phyloP scores from a whole-genome alignment of 2,113 vertebrate genomes.

The Corapipo altera region DNA sequence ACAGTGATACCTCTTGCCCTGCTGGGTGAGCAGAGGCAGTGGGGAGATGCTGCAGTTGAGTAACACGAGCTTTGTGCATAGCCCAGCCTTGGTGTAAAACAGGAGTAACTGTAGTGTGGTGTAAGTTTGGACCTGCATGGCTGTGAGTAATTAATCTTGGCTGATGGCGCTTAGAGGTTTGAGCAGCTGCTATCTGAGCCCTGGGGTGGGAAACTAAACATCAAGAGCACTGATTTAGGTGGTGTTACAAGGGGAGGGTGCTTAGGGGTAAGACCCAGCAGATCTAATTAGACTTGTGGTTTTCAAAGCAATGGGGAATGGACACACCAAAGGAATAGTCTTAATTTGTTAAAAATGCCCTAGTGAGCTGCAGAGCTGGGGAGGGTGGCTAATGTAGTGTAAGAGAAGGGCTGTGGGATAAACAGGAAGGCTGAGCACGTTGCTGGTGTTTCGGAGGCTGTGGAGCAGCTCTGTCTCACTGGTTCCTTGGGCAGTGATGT shows the following conservation, averaged over 20 bases:
- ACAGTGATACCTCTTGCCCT: rapidly evolving
- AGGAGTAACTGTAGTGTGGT: background rate
- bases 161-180: background rate
- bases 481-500: background rate
- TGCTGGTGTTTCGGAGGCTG: background rate
- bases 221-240: background rate
- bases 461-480: background rate
- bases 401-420: background rate
- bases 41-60: background rate
- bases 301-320: background rate
- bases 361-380: background rate
- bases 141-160: background rate
- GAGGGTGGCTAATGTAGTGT: rapidly evolving
- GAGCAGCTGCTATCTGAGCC: background rate
- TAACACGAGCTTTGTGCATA: rapidly evolving
- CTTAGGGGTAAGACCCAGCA: background rate
- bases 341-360: background rate
- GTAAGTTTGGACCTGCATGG: background rate
- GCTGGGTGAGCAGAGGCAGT: background rate
- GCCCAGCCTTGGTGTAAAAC: rapidly evolving
- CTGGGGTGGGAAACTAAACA: background rate
- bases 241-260: no score
- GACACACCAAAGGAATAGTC: rapidly evolving
- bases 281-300: background rate
- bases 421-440: rapidly evolving